Evolutionary conservation across 2,888 invertebrate genomes (phyloP).

Genomic region (Acleris laterana): DNA sequence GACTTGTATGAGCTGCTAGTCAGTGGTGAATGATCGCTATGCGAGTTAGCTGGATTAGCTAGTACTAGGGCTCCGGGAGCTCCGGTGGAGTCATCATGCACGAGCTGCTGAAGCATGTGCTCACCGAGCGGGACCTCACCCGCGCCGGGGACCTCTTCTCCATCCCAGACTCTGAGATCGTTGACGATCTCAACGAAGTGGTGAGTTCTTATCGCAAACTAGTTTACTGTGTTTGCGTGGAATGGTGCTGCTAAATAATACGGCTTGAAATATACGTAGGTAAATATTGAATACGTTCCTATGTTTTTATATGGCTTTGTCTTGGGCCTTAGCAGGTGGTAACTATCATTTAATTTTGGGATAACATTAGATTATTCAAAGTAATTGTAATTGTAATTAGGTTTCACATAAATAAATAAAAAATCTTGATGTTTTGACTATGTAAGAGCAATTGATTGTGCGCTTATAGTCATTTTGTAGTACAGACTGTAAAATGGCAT

Average conservation of each 20-base stretch:
- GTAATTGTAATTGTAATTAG: too few species aligned
- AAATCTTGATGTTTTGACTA: too few species aligned
- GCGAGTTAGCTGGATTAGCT: slow-evolving; percentile 45
- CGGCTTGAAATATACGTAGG: neutral
- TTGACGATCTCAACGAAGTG: slow-evolving; percentile 92
- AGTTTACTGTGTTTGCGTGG: neutral
- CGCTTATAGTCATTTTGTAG: too few species aligned
- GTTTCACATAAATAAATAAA: too few species aligned
- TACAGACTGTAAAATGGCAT: neutral
- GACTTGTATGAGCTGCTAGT: slow-evolving; percentile 16
- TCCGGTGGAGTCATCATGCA: slow-evolving; percentile 87
- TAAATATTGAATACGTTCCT: neutral
- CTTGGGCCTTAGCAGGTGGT: neutral
- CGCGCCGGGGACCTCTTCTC: slow-evolving; percentile 96
- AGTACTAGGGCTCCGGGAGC: slow-evolving; percentile 39
- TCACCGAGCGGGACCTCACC: slow-evolving; percentile 94
- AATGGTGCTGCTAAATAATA: neutral
- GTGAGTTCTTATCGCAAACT: slow-evolving; percentile 78
- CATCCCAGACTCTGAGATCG: slow-evolving; percentile 93
- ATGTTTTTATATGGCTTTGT: neutral
- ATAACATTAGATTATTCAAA: too few species aligned
- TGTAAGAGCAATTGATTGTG: too few species aligned
- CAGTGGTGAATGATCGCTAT: slow-evolving; percentile 41
- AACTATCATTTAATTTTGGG: too few species aligned
- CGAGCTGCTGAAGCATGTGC: slow-evolving; percentile 94